These are phyloP conservation scores for Tetramorium alpestre DNA, from an alignment of 1,140 invertebrate genomes.

Conservation along the genomic window DNA sequence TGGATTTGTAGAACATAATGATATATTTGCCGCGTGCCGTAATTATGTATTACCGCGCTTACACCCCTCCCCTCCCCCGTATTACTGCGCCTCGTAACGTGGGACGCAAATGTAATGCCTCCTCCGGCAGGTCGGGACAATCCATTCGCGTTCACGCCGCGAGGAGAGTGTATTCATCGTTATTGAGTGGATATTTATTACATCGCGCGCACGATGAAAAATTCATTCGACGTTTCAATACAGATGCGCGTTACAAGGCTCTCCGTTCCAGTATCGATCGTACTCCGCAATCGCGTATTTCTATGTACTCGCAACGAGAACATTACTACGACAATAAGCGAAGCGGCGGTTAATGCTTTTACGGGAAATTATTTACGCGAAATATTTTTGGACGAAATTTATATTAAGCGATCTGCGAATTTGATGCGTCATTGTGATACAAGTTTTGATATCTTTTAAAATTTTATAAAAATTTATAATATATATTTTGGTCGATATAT, in stretches of 20 bases:
- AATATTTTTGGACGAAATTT: neutral
- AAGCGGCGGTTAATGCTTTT: neutral
- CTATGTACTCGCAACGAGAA: neutral
- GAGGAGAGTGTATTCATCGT: conserved; percentile 37
- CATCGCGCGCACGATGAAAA: conserved; percentile 40
- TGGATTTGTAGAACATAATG: conserved; percentile 56
- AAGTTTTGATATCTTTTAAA: neutral
- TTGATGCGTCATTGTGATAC: neutral
- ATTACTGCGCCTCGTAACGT: neutral
- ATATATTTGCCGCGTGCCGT: conserved; percentile 55
- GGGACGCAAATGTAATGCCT: conserved; percentile 44
- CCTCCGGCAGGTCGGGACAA: conserved; percentile 24
- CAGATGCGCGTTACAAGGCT: conserved; percentile 19
- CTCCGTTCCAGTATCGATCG: conserved; percentile 20
- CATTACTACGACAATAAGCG: conserved; percentile 34
- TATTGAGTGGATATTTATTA: conserved; percentile 56
- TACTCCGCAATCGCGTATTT: neutral
- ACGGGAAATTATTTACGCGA: neutral
- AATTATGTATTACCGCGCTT: conserved; percentile 50
- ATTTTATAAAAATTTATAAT: neutral
- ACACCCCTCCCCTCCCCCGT: neutral
- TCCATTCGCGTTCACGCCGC: conserved; percentile 20
- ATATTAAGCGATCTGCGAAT: neutral
- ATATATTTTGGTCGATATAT: neutral
- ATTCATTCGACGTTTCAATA: conserved; percentile 41